Evolutionary conservation across 2,113 vertebrate species (phyloP).

Genomic region (Noctilio leporinus): DNA sequence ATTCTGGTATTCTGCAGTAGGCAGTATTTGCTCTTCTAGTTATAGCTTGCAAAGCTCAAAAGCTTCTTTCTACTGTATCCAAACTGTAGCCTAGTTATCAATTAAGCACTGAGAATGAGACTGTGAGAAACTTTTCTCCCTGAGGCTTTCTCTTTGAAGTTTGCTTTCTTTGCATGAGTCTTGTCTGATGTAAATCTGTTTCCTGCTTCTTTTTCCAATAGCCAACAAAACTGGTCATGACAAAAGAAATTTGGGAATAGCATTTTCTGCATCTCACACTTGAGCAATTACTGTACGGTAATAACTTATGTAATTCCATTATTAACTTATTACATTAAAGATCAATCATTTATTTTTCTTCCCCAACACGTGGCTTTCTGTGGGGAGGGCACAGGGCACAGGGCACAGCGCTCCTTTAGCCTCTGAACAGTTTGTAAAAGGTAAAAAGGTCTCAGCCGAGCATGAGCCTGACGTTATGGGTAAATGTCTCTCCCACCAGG

Average conservation of each 20-base stretch:
- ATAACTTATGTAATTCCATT: too few species aligned
- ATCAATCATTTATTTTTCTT: not conserved
- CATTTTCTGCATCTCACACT: not conserved
- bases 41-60: not conserved
- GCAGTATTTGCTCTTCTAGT: not conserved
- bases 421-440: not conserved
- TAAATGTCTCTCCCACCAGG: too few species aligned
- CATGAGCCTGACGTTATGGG: not conserved
- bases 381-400: not conserved
- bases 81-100: not conserved
- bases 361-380: not conserved
- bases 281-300: not conserved
- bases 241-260: not conserved
- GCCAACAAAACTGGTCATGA: not conserved
- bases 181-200: not conserved
- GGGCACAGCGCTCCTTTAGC: not conserved
- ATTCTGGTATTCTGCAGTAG: not conserved
- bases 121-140: not conserved
- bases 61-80: not conserved
- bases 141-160: not conserved
- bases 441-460: not conserved
- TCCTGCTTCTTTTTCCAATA: not conserved
- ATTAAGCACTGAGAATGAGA: not conserved
- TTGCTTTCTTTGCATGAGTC: not conserved
- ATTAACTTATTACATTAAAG: not conserved